Evolutionary conservation across 2,113 vertebrate species (phyloP), one percentile per base, ranked within the genome.

Genomic region (Ovibos moschatus): DNA sequence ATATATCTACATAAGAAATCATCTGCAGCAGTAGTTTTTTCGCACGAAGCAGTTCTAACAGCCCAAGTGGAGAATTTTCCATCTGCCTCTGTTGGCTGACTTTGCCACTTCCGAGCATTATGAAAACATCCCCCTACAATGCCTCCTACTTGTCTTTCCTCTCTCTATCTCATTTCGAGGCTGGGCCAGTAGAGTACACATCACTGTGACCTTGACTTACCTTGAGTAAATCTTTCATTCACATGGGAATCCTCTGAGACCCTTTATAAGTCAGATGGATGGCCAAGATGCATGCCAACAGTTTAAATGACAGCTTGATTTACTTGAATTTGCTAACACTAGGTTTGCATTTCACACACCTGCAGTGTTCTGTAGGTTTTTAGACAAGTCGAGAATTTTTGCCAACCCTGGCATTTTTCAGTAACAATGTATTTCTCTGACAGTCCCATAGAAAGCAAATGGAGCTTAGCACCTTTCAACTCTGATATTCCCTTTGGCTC

Each of bases 391-490:
- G 55, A 23, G 60, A 76, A 43, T 95, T 97, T 53, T 95, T 97
- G 93, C 93, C 94, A 97, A 28, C 78, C 21, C 53, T 97, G 97
- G 95, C 96, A 88, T 83, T 97, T 97, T 95, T 87, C 96, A 85
- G 93, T 81, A 96, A 91, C 89, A 91, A 55, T 55, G 47, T 85
- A 58, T 94, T 97, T 97, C 90, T 94, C 89, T 97, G 97, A 97
- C 96, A 98, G 87, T 89, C 53, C 50, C 89, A 78, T 40, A 96
- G 93, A 96, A 97, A 97, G 89, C 43, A 67, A 93, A 93, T 78
- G 33, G 74, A 95, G 89, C 78, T 97, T 95, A 95, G 81, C 79
- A 95, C 95, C 83, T 98, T 97, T 98, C 96, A 94, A 82, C 84
- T 95, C 87, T 11, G 57, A 97, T 96, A 67, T 71, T 96, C 93